Evolutionary conservation across 2,113 vertebrate genomes (phyloP).

Genomic region (Saguinus midas): DNA sequence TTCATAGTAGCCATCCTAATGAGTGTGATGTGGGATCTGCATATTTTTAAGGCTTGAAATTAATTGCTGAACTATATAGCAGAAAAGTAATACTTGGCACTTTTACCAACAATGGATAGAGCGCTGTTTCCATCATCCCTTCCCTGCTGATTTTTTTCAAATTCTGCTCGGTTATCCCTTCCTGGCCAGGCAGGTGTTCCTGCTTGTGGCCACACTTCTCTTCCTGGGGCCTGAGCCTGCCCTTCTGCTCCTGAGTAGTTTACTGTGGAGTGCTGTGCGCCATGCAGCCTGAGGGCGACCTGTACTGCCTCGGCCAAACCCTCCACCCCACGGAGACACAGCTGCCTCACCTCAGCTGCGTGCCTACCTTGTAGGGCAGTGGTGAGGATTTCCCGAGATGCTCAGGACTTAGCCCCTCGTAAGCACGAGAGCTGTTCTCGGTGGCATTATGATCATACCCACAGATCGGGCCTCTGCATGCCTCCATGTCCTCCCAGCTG

Average conservation of each 20-base stretch:
- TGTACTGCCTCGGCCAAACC: accelerated
- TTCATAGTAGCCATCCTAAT: too few species aligned
- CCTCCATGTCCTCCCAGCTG: not conserved
- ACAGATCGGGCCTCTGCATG: not conserved
- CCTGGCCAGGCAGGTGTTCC: not conserved
- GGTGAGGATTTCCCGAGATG: accelerated
- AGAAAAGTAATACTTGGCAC: not conserved
- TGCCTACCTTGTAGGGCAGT: not conserved
- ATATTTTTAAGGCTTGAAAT: not conserved
- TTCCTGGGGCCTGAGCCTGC: accelerated
- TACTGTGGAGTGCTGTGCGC: not conserved
- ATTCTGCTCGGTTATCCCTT: accelerated
- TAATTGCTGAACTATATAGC: not conserved
- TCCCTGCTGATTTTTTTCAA: not conserved
- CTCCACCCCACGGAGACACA: not conserved
- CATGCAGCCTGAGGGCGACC: not conserved
- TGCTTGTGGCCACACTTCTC: not conserved
- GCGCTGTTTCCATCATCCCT: not conserved
- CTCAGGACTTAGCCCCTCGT: not conserved
- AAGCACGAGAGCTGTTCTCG: accelerated
- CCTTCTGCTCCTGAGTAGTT: not conserved
- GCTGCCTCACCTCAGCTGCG: too few species aligned
- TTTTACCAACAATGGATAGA: not conserved
- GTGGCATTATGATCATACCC: accelerated
- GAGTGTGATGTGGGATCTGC: not conserved